Base-by-base conservation (phyloP, 2,888 invertebrate species). In the Melinaea menophilus region DNA sequence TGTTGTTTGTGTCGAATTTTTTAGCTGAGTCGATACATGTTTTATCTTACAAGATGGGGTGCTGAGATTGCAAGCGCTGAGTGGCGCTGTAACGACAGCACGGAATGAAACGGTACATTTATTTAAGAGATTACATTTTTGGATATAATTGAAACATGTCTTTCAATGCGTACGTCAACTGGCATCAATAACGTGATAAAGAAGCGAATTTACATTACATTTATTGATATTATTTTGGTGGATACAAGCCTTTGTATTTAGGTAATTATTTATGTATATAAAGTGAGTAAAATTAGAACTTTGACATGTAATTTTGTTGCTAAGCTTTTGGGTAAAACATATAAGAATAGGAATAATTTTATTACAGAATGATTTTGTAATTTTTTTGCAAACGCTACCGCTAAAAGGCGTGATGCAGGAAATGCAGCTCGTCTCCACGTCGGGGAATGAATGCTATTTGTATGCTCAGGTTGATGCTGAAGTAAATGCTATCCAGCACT, bases 11-110 rank as follows among this genome's bases (percentile, higher is more conserved):
- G 80, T 82, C 76, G 79, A 79, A 74, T 82, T 84, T 82, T 84
- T 81, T 82, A 79, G 77, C 80, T 73, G 79, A 79, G 73, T 76
- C 79, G 76, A 79, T 79, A 82, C 80, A 79, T 78, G 79, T 73
- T 74, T 78, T 79, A 82, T 85, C 78, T 75, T 73, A 73, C 73
- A 73, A 82, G 84, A 86, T 85, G 82, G 84, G 81, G 81, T 78
- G 80, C 75, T 71, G 81, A 86, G 88, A 88, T 88, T 89, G 85
- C 81, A 79, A 74, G 75, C 71, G 71, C 71, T 76, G 78, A 82
- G 79, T 78, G 72, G 64, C 64, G 35, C 54, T 71, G 77, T 82
- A 87, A 74, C 75, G 85, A 76, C 75, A 78, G 82, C 82, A 81
- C 79, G 78, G 75, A 75, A 72, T 72, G 73, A 73, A 63, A 62